These are phyloP conservation scores for Leptinotarsa defecta DNA, from an alignment of 1,140 invertebrate genomes.

Conservation along the genomic window DNA sequence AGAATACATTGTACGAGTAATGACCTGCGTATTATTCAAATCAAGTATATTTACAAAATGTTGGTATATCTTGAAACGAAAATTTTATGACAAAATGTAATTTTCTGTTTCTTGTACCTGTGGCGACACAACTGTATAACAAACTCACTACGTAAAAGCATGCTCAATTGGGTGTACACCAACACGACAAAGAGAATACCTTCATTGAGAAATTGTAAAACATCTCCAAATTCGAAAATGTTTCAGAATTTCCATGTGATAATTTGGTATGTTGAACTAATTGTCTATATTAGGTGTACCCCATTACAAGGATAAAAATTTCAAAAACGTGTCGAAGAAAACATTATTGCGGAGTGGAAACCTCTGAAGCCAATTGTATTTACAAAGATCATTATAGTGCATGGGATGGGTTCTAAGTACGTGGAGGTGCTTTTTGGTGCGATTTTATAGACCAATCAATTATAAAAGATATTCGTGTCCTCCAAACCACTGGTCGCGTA, in stretches of 20 bases:
- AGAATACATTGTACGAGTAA: too few species aligned
- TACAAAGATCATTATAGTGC: conserved; percentile 7
- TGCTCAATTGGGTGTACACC: not conserved
- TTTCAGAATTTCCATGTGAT: not conserved
- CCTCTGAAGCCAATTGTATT: conserved; percentile 16
- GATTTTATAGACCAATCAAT: conserved; percentile 28
- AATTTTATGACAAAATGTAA: too few species aligned
- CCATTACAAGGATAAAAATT: conserved; percentile 14
- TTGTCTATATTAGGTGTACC: not conserved
- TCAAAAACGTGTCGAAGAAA: not conserved
- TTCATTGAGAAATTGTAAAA: not conserved
- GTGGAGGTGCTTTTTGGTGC: conserved; percentile 25
- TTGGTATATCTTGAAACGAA: too few species aligned
- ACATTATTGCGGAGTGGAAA: not conserved
- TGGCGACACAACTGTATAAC: not conserved
- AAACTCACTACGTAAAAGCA: not conserved
- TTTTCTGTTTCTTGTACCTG: too few species aligned
- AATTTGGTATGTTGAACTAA: too few species aligned
- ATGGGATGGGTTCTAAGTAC: conserved; percentile 1
- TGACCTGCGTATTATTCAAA: too few species aligned
- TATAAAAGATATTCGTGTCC: conserved; percentile 24
- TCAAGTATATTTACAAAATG: too few species aligned
- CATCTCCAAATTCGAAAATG: not conserved
- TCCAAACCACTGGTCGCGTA: conserved; percentile 10
- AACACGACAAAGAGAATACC: not conserved